Conservation (phyloP, 2,797 vertebrate species). For the Lagorchestes hirsutus region DNA sequence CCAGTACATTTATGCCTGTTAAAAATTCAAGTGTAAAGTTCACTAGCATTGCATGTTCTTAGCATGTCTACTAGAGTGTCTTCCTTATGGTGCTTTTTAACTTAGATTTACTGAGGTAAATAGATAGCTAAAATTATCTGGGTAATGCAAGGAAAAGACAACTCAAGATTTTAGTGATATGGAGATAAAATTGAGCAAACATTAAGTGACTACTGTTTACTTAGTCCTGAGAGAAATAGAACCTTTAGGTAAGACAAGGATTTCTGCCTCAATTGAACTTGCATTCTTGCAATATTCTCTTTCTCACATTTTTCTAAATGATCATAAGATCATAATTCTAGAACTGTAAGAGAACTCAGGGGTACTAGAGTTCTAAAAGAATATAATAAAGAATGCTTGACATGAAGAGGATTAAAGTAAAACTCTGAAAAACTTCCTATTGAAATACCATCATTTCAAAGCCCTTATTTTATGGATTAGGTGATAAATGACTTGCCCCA, state of each 20-base stretch:
- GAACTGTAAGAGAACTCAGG: background rate
- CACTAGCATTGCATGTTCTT: background rate
- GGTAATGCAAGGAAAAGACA: background rate
- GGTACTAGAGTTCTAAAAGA: constrained; percentile 38
- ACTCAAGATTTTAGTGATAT: background rate
- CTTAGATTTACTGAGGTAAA: background rate
- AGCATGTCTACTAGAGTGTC: background rate
- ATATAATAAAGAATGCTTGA: constrained; percentile 29
- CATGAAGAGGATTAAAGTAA: constrained; percentile 46
- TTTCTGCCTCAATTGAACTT: background rate
- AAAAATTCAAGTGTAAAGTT: background rate
- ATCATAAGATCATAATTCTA: background rate
- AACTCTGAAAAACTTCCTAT: constrained; percentile 38
- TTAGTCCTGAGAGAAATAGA: background rate
- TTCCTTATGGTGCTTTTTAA: background rate
- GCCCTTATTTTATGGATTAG: too few relatives aligned
- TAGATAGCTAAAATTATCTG: background rate
- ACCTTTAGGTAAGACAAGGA: background rate
- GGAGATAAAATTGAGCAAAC: background rate
- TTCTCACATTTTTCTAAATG: background rate
- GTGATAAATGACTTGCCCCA: background rate
- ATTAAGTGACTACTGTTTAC: background rate
- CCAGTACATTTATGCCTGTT: background rate
- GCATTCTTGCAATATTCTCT: background rate
- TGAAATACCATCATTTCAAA: too few relatives aligned